A percentile compares a stretch with the other conserved stretches of the same genome.
phyloP scores from a whole-genome alignment of 2,888 invertebrate species.

The Caenorhabditis zanzibari region DNA sequence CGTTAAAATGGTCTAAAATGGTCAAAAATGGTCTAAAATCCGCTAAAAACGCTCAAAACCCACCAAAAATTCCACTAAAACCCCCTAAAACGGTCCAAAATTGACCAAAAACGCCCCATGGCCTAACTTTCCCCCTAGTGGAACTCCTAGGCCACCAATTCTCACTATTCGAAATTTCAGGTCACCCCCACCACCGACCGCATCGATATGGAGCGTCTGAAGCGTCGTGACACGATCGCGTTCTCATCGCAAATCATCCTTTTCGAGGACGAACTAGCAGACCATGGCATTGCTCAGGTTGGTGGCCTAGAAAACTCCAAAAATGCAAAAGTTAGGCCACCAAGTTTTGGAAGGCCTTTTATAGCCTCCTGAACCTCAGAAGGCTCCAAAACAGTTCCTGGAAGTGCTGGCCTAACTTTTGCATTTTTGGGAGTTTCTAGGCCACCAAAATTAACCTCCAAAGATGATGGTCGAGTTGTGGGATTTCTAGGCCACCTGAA shows the following conservation, averaged over 20 bases:
- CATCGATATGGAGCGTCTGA: slow-evolving; percentile 92
- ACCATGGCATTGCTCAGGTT: slow-evolving; percentile 93
- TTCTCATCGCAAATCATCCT: slow-evolving; percentile 93
- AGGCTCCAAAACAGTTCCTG: not conserved
- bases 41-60: not conserved
- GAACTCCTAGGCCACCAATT: not conserved
- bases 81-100: not conserved
- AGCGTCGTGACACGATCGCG: slow-evolving; percentile 92
- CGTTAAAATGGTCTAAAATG: not conserved
- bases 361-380: not conserved
- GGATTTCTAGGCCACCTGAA: not conserved
- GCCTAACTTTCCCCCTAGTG: no score
- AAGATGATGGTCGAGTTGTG: no score
- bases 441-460: not conserved
- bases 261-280: slow-evolving; percentile 98
- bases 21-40: not conserved
- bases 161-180: not conserved
- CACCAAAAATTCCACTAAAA: not conserved
- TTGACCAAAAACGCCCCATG: not conserved
- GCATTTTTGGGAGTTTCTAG: not conserved
- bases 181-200: slow-evolving; percentile 84
- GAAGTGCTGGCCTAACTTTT: not conserved
- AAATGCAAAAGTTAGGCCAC: no score
- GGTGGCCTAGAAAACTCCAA: not conserved
- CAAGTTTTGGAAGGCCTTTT: no score